Evolutionary conservation across 2,797 vertebrate genomes (phyloP).

Genomic region (Halcyon smyrnensis): DNA sequence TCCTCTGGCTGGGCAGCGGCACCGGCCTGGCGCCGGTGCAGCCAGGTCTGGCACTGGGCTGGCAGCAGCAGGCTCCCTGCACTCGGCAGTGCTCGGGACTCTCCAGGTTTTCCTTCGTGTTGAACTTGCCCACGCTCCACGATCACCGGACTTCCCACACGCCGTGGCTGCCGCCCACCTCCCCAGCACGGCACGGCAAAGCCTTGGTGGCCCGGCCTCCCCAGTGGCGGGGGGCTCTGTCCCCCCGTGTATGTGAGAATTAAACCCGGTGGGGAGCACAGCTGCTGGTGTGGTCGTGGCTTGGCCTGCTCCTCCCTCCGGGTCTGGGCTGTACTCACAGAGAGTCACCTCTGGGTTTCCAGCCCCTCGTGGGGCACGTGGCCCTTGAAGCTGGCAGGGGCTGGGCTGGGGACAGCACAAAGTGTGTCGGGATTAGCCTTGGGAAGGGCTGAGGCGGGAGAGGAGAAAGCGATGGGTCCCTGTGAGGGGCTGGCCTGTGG

Average conservation of each 20-base stretch:
- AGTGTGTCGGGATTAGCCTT: neutral
- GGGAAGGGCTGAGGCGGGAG: neutral
- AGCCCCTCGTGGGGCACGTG: neutral
- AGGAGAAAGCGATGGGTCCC: neutral
- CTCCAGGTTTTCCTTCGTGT: neutral
- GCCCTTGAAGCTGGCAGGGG: accelerated
- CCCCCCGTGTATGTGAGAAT: neutral
- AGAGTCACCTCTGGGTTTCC: neutral
- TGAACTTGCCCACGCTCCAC: accelerated
- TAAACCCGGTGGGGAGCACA: neutral
- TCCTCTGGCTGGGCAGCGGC: accelerated
- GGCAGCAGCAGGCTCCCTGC: accelerated
- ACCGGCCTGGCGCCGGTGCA: neutral
- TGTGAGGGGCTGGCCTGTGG: accelerated
- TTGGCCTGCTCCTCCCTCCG: neutral
- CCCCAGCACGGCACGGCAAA: neutral
- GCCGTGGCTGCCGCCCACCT: neutral
- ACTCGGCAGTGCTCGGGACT: accelerated
- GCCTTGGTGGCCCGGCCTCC: neutral
- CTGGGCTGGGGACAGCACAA: neutral
- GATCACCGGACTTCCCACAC: accelerated
- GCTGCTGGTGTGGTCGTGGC: neutral
- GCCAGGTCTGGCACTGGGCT: accelerated
- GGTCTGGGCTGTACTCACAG: neutral
- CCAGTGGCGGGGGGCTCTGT: neutral